These are phyloP conservation scores for Polypterus senegalus DNA, from an alignment of 2,113 vertebrate species.

Conservation along the genomic window DNA sequence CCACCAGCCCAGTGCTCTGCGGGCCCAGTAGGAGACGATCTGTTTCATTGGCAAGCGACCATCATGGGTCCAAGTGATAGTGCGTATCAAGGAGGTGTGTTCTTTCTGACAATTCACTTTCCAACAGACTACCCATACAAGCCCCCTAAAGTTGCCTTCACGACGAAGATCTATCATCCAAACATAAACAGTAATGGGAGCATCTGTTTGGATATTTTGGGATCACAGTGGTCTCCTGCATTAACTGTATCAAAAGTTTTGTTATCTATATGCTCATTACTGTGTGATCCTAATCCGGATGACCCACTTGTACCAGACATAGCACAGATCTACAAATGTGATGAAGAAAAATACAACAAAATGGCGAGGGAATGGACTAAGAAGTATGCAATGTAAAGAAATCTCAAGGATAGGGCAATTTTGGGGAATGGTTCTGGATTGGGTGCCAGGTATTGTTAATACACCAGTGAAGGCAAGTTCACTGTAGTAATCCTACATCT, in stretches of 20 bases:
- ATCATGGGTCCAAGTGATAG: slow-evolving; percentile 30
- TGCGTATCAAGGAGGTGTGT: slow-evolving; percentile 63
- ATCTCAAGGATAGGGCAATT: too few species aligned
- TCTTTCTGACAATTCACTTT: slow-evolving; percentile 32
- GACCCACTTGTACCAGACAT: slow-evolving; percentile 65
- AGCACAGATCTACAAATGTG: slow-evolving; percentile 63
- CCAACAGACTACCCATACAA: slow-evolving; percentile 42
- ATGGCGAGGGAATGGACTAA: too few species aligned
- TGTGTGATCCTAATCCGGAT: slow-evolving; percentile 62
- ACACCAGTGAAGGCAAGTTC: too few species aligned
- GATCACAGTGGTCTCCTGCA: slow-evolving; percentile 34
- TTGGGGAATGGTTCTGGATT: too few species aligned
- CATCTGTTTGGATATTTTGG: slow-evolving; percentile 50
- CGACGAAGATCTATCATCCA: slow-evolving; percentile 53
- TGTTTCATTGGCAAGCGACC: too few species aligned
- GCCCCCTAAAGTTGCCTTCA: slow-evolving; percentile 50
- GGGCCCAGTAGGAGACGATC: too few species aligned
- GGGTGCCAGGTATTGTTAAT: too few species aligned
- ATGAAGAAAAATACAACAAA: slow-evolving; percentile 38
- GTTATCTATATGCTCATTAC: slow-evolving; percentile 64
- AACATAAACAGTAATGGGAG: slow-evolving; percentile 73
- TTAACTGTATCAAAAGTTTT: slow-evolving; percentile 63
- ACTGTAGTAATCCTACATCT: too few species aligned
- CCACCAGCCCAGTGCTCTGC: too few species aligned
- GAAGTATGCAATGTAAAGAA: too few species aligned